Percentiles rank a stretch among this genome's conserved stretches.
Conservation (phyloP, 2,888 invertebrate species). For the Cenopis cana region DNA sequence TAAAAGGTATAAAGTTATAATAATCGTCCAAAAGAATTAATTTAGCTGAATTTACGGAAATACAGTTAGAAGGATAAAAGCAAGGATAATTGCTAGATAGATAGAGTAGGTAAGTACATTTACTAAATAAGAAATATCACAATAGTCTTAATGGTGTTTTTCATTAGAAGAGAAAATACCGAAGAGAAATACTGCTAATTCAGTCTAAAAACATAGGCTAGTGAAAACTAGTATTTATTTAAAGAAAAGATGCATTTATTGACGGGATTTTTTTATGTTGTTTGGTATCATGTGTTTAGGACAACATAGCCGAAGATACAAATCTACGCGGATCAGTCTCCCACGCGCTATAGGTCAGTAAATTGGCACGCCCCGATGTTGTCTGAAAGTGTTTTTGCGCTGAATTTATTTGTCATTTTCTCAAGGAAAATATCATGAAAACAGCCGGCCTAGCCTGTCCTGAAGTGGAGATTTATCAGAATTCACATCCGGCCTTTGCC, state of each 20-base stretch:
- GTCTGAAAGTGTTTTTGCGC: conserved; percentile 50
- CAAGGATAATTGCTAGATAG: too few relatives aligned
- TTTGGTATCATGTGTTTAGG: conserved; percentile 35
- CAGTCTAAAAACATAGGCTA: too few relatives aligned
- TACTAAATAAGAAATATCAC: too few relatives aligned
- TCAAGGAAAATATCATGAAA: conserved; percentile 37
- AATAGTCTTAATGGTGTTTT: too few relatives aligned
- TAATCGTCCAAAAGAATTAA: neutral
- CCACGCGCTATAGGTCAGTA: conserved; percentile 64
- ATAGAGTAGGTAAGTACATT: too few relatives aligned
- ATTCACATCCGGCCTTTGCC: conserved; percentile 30
- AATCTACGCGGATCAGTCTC: conserved; percentile 50
- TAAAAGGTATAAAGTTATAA: too few relatives aligned
- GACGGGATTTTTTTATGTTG: conserved; percentile 3
- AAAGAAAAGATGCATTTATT: conserved; percentile 20
- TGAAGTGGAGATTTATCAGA: conserved; percentile 18
- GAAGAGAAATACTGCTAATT: too few relatives aligned
- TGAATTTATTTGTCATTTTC: conserved; percentile 23
- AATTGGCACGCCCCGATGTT: conserved; percentile 66
- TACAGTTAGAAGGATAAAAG: too few relatives aligned
- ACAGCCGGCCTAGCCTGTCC: conserved; percentile 19
- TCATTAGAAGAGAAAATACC: too few relatives aligned
- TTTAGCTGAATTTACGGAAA: neutral
- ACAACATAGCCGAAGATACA: conserved; percentile 37
- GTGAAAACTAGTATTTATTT: neutral